Evolutionary conservation across 2,888 invertebrate species (phyloP).

Genomic region (Trachelus tabidus): DNA sequence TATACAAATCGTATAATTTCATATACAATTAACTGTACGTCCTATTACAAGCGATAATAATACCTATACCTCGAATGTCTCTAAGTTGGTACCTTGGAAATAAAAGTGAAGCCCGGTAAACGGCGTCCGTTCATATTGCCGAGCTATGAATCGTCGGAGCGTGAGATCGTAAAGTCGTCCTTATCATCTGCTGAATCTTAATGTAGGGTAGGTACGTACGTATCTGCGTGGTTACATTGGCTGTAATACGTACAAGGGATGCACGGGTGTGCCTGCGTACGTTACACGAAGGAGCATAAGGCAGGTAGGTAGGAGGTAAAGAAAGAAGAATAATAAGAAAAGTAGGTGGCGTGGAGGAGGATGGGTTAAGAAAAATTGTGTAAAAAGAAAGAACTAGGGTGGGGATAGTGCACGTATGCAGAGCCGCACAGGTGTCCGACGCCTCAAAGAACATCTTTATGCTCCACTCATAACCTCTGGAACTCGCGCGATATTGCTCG

Average conservation of each 20-base stretch:
- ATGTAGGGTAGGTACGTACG: constrained; percentile 53
- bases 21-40: not conserved
- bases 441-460: constrained; percentile 61
- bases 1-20: too few species aligned
- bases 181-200: constrained; percentile 64
- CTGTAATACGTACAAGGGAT: not conserved
- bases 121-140: constrained; percentile 56
- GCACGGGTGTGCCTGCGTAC: constrained; percentile 29
- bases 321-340: constrained; percentile 12
- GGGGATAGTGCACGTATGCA: constrained; percentile 40
- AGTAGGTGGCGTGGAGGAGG: constrained; percentile 12
- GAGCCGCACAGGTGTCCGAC: constrained; percentile 61
- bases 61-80: not conserved
- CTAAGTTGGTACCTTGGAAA: not conserved
- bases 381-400: constrained; percentile 12
- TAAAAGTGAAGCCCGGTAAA: constrained; percentile 47
- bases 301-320: constrained; percentile 15
- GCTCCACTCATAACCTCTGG: constrained; percentile 49
- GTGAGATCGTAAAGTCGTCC: constrained; percentile 64
- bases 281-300: constrained; percentile 32
- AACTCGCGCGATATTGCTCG: constrained; percentile 42
- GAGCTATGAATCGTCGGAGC: constrained; percentile 63
- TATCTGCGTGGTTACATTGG: constrained; percentile 37
- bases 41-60: not conserved
- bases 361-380: constrained; percentile 7